Base-by-base conservation (phyloP, 2,888 invertebrate species). In the Petrolisthes cinctipes region DNA sequence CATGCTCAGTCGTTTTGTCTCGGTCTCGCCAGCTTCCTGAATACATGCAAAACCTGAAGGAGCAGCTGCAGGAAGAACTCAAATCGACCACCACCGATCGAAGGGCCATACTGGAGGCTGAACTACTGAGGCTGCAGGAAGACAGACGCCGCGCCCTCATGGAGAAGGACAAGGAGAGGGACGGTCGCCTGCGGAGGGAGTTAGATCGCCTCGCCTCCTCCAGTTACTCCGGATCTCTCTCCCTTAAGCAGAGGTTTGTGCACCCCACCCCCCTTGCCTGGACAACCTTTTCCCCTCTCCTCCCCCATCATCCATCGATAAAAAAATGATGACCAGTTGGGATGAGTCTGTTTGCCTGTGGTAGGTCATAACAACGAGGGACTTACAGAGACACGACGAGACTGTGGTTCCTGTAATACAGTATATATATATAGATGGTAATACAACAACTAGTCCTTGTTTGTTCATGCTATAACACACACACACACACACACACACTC, bases 111-210 rank as follows among this genome's bases (percentile, higher is more conserved):
- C 86, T 91, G 61, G 90, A 91, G 83, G 90, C 91, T 17, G 91
- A 91, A 85, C 86, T 91, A 68, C 83, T 87, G 20, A 68, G 89
- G 51, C 88, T 91, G 5, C 90, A 91, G 14, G 92, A 92, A 82
- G 92, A 92, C 87, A 91, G 92, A 73, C 91, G 92, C 76, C 92
- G 92, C 23, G 91, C 92, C 79, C 91, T 92, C 90, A 91, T 91
- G 68, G 91, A 92, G 73, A 91, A 92, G 83, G 92, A 92, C 91
- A 92, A 92, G 90, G 92, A 92, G 86, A 91, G 92, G 81, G 92
- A 92, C 87, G 91, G 91, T 53, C 91, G 91, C 37, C 86, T 92
- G 20, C 90, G 91, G 11, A 88, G 91, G 83, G 92, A 92, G 76
- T 88, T 92, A n/a, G 92, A 92, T 56, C 82, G 91, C 57, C 88